Evolutionary conservation across 2,113 vertebrate genomes (phyloP), one percentile per base, ranked within the genome.

Genomic region (Zosterops japonicus): DNA sequence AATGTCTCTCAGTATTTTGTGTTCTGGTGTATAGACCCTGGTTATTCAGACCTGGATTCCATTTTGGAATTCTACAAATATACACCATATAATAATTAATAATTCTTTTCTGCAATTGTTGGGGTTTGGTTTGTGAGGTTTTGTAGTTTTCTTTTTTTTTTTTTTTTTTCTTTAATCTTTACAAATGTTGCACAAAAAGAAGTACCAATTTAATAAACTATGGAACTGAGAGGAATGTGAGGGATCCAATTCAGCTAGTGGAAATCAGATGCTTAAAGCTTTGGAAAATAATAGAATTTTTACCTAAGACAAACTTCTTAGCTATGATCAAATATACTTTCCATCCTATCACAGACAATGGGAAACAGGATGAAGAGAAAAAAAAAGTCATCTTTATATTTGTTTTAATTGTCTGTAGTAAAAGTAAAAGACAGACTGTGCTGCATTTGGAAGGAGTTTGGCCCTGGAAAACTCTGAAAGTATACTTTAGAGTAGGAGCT

Each of bases 61-160:
- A 56, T 24, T 13, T 5, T 33, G 13, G 7, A 84, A 81, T 74
- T 74, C 33, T 52, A 20, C 50, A 35, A 27, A 52, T 47, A 56
- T 5, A 46, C 3, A 39, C 11, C 39, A 39, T 39, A 39, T 39
- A 39, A 39, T 39, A 39, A 39, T 39, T 39, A 68, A 15, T 47
- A 87, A 31, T n/a, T n/a, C 0, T 68, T 78, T 20, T 23, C 35
- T 55, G 21, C 14, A 55, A 2, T 7, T n/a, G 25, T 21, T 6
- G 2, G 2, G 2, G 3, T 15, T 39, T 59, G 20, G 19, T 29
- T 74, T 68, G 6, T 33, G 27, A 10, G 2, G 1, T 19, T 63
- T 29, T 28, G 11, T 25, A 20, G 14, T 39, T 36, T 50, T 35
- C 4, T 10, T 21, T 11, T 2, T 22, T 33, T 12, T 33, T 10